phyloP scores from a whole-genome alignment of 2,113 vertebrate species.

The Centropristis striata region DNA sequence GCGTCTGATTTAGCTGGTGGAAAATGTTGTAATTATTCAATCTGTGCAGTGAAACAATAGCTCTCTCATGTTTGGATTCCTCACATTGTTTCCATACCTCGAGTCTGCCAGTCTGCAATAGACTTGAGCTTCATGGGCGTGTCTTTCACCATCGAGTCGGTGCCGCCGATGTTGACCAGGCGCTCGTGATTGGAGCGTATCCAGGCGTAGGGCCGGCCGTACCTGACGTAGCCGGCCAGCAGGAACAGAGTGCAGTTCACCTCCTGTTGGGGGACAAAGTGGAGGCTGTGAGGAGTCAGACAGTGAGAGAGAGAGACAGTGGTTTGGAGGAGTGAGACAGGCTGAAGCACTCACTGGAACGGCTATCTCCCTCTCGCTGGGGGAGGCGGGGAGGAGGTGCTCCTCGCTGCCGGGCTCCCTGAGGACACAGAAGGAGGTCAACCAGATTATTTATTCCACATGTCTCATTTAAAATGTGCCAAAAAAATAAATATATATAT shows the following conservation, averaged over 20 bases:
- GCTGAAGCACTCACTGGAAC: constrained; percentile 80
- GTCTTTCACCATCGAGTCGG: constrained; percentile 84
- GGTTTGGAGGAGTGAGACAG: neutral
- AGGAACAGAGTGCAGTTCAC: constrained; percentile 88
- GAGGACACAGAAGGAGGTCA: constrained; percentile 2
- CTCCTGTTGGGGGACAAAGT: constrained; percentile 75
- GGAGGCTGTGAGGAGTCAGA: neutral
- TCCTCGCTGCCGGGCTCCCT: constrained; percentile 70
- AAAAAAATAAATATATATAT: no score
- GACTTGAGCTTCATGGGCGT: constrained; percentile 87
- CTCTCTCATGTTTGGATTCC: constrained; percentile 63
- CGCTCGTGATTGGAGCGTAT: constrained; percentile 88
- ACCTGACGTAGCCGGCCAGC: constrained; percentile 87
- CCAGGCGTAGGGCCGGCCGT: constrained; percentile 87
- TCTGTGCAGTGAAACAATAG: constrained; percentile 60
- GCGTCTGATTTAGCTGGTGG: constrained; percentile 64
- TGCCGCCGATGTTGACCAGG: constrained; percentile 82
- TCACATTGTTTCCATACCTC: constrained; percentile 77
- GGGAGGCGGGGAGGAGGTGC: constrained; percentile 87
- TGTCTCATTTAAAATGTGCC: no score
- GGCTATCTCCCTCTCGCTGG: constrained; percentile 87
- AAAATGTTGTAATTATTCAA: constrained; percentile 72
- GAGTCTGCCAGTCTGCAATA: constrained; percentile 81
- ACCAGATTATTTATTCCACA: neutral
- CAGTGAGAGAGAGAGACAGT: neutral